Base-by-base conservation (phyloP, 2,113 vertebrate species). In the Macheiramphus alcinus region DNA sequence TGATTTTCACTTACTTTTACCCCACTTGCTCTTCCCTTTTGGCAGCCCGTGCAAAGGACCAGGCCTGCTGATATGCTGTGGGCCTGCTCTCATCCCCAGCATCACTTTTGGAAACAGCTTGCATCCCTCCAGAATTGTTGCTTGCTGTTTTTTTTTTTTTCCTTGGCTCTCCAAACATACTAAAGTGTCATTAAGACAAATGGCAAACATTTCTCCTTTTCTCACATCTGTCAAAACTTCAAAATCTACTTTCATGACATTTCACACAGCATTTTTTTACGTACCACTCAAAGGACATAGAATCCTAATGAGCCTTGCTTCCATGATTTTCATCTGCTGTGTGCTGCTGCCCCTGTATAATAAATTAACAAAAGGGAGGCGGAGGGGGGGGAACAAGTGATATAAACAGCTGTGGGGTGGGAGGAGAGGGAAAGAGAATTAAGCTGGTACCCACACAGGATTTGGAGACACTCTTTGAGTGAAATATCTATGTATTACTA, bases 131-230 rank as follows among this genome's bases (percentile, higher is more conserved):
- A 70, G 47, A 62, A 55, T 10, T 80, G 40, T 71, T 29, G 20
- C 74, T 86, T 9, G 3, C 32, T 55, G 31, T 1, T 6, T 13
- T 56, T 31, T 55, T 67, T 6, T 43, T 11, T 26, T 16, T 1
- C 34, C 29, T 59, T 65, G 88, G 56, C 45, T 50, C 58, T 95
- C 58, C 70, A 94, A 94, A 97, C 0, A 3, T 36, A 91, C 52
- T 90, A 22, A 91, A 92, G 43, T 88, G 40, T 95, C 96, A 92
- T 97, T 95, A 96, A 97, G 74, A 91, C 34, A 97, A 97, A 95
- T 84, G 73, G n/a, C 79, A 97, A 96, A 95, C 50, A 78, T 85
- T 90, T 82, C 40, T 96, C 17, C 48, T 75, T 94, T 97, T 87
- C 94, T 93, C 83, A 75, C 78, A 40, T 95, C 85, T 94, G 89